These are phyloP conservation scores for Plodia interpunctella DNA, from an alignment of 1,140 invertebrate species.

Conservation along the genomic window DNA sequence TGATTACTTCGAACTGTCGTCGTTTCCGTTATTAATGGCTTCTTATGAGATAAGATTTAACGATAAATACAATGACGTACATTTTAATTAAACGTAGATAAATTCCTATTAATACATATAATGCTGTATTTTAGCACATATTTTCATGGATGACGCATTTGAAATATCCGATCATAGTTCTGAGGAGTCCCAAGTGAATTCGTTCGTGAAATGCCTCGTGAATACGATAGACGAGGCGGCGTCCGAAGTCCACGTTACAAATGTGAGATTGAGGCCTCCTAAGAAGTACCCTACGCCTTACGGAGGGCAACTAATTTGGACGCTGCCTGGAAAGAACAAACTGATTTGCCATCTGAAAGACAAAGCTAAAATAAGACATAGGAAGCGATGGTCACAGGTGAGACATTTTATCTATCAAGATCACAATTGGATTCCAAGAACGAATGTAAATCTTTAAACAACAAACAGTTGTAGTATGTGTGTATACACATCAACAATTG, in stretches of 20 bases:
- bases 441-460: too few relatives aligned
- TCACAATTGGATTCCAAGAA: not conserved
- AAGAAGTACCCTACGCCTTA: slow-evolving; percentile 97
- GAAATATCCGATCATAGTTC: slow-evolving; percentile 95
- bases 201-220: slow-evolving; percentile 95
- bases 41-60: not conserved
- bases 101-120: slow-evolving; percentile 5
- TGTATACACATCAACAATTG: too few relatives aligned
- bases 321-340: slow-evolving; percentile 97
- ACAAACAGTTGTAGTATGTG: too few relatives aligned
- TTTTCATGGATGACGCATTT: slow-evolving; percentile 99
- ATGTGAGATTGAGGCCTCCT: slow-evolving; percentile 91
- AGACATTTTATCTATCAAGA: slow-evolving; percentile 3
- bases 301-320: slow-evolving; percentile 96
- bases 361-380: slow-evolving; percentile 96
- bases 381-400: slow-evolving; percentile 94
- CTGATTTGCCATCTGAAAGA: slow-evolving; percentile 99
- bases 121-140: slow-evolving; percentile 87
- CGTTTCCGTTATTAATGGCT: not conserved
- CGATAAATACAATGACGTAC: not conserved
- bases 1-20: not conserved
- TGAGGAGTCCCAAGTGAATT: slow-evolving; percentile 96
- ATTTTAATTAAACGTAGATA: not conserved
- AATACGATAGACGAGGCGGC: slow-evolving; percentile 96
- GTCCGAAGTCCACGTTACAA: slow-evolving; percentile 94